Conservation (phyloP, 1,140 invertebrate species). For the Caenorhabditis brenneri region DNA sequence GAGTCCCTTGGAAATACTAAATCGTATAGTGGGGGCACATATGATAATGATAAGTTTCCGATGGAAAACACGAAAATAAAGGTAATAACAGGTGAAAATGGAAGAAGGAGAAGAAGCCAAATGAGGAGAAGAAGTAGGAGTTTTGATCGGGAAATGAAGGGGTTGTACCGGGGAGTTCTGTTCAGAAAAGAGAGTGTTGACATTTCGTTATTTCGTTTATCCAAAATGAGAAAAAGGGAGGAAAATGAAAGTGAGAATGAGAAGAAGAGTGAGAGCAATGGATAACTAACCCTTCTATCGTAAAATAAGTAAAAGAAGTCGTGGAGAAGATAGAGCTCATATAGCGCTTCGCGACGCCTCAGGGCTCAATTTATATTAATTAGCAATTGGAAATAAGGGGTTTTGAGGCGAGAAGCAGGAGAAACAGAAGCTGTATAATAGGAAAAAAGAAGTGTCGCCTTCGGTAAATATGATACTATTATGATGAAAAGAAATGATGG, state of each 20-base stretch:
- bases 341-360: slow-evolving; percentile 3
- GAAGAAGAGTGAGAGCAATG: not conserved
- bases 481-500: not conserved
- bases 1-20: not conserved
- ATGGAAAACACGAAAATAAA: not conserved
- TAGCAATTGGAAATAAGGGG: not conserved
- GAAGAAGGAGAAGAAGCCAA: not conserved
- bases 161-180: not conserved
- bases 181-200: not conserved
- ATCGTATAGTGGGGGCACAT: not conserved
- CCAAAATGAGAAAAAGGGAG: not conserved
- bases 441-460: not conserved
- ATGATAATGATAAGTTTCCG: not conserved
- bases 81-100: not conserved
- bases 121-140: not conserved
- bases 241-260: not conserved
- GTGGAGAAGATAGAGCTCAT: not conserved
- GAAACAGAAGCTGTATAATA: not conserved
- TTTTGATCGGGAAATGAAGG: not conserved
- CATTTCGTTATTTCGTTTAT: slow-evolving; percentile 17
- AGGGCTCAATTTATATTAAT: slow-evolving; percentile 42
- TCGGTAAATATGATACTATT: slow-evolving; percentile 19
- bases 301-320: not conserved
- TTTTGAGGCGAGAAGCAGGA: not conserved
- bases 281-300: not conserved